Evolutionary conservation across 2,888 invertebrate species (phyloP).

Genomic region (Neelides folsomi): DNA sequence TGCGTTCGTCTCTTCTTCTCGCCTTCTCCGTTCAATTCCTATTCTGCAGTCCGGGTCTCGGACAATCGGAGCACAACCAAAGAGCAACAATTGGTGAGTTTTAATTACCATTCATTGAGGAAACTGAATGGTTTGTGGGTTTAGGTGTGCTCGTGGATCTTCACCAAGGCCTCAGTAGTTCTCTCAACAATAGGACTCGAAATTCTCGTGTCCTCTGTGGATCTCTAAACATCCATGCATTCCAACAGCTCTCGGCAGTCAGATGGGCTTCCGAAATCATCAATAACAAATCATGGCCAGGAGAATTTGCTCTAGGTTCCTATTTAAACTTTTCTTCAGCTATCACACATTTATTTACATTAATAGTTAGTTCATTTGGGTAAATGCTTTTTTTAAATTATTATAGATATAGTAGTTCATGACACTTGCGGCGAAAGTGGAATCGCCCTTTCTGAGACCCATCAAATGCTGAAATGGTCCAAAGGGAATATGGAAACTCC

Average conservation of each 20-base stretch:
- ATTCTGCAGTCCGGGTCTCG: background rate
- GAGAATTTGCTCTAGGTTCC: slow-evolving; percentile 34
- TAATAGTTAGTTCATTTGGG: background rate
- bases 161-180: slow-evolving; percentile 23
- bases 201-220: slow-evolving; percentile 21
- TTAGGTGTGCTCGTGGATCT: slow-evolving; percentile 33
- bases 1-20: background rate
- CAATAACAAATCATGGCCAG: slow-evolving; percentile 35
- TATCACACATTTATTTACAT: background rate
- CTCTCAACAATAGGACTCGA: slow-evolving; percentile 16
- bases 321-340: background rate
- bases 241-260: slow-evolving; percentile 35
- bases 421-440: slow-evolving; percentile 34
- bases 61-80: slow-evolving; percentile 12
- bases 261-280: slow-evolving; percentile 36
- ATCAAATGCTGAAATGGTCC: slow-evolving; percentile 29
- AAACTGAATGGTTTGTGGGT: slow-evolving; percentile 3
- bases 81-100: slow-evolving; percentile 15
- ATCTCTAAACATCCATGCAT: slow-evolving; percentile 32
- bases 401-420: slow-evolving; percentile 32
- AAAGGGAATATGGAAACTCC: slow-evolving; percentile 26
- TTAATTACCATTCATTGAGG: background rate
- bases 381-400: background rate
- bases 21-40: no score
- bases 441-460: slow-evolving; percentile 31